phyloP scores from a whole-genome alignment of 1,140 invertebrate species.

The Pseudobourletiella spinata region DNA sequence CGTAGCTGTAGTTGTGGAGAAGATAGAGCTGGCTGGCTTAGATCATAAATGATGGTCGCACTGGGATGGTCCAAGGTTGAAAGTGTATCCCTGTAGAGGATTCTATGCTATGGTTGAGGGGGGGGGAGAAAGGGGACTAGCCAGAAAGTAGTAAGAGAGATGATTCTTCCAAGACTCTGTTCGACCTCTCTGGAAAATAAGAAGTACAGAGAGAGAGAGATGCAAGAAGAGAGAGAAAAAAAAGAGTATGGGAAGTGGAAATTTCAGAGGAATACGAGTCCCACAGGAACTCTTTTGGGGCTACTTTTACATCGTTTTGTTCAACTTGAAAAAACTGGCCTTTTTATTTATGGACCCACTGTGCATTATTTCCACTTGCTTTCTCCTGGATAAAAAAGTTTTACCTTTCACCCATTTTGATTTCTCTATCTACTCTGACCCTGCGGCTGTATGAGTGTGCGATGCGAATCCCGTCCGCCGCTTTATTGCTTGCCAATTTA shows the following conservation, averaged over 20 bases:
- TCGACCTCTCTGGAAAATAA: background rate
- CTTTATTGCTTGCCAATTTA: constrained; percentile 19
- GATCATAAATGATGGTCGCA: constrained; percentile 15
- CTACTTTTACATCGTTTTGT: constrained; percentile 35
- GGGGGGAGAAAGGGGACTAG: constrained; percentile 1
- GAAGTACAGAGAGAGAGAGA: background rate
- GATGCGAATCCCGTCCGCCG: constrained; percentile 1
- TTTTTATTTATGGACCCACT: constrained; percentile 35
- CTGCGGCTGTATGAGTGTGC: background rate
- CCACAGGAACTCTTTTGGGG: constrained; percentile 30
- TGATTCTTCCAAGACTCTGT: background rate
- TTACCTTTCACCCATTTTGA: constrained; percentile 31
- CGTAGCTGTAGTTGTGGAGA: background rate
- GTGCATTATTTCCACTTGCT: constrained; percentile 32
- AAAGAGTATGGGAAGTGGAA: background rate
- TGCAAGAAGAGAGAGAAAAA: background rate
- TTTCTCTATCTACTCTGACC: constrained; percentile 12
- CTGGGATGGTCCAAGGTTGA: constrained; percentile 2
- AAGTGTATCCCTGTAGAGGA: background rate
- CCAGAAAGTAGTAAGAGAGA: constrained; percentile 1
- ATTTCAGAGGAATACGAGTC: constrained; percentile 19
- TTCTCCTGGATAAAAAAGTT: constrained; percentile 26
- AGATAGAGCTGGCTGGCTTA: background rate
- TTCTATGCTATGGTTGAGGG: background rate
- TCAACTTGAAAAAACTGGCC: constrained; percentile 22